Conservation (phyloP, 1,140 invertebrate species). For the Ceratosolen fusciceps region DNA sequence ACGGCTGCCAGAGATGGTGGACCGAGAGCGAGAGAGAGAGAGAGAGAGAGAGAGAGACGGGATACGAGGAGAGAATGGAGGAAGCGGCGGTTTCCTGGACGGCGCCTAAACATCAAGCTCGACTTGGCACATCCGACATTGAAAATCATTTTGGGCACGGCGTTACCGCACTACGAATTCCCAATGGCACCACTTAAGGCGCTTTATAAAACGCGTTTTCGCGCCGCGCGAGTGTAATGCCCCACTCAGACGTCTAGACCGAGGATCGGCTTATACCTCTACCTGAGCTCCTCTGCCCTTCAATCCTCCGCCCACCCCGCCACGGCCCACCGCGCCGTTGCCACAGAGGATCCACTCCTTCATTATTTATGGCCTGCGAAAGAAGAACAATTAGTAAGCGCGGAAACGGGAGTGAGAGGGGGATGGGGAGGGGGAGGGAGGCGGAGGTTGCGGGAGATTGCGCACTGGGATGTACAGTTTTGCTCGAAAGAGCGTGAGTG, state of each 20-base stretch:
- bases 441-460: too few relatives aligned
- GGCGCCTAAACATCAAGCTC: background rate
- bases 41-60: too few relatives aligned
- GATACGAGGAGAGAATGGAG: too few relatives aligned
- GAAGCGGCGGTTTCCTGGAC: background rate
- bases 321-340: too few relatives aligned
- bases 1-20: background rate
- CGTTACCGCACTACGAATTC: background rate
- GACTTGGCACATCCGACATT: background rate
- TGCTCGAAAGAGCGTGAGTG: too few relatives aligned
- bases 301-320: too few relatives aligned
- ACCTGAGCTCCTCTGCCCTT: background rate
- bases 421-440: too few relatives aligned
- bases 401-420: background rate
- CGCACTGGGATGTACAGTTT: too few relatives aligned
- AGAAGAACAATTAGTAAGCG: constrained; percentile 24
- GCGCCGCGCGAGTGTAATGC: background rate
- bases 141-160: background rate
- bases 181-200: constrained; percentile 6
- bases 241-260: constrained; percentile 20
- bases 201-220: constrained; percentile 7
- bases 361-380: constrained; percentile 44
- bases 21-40: background rate
- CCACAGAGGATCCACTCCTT: background rate
- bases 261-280: background rate